phyloP scores from a whole-genome alignment of 2,113 vertebrate species.

The Ascaphus truei region DNA sequence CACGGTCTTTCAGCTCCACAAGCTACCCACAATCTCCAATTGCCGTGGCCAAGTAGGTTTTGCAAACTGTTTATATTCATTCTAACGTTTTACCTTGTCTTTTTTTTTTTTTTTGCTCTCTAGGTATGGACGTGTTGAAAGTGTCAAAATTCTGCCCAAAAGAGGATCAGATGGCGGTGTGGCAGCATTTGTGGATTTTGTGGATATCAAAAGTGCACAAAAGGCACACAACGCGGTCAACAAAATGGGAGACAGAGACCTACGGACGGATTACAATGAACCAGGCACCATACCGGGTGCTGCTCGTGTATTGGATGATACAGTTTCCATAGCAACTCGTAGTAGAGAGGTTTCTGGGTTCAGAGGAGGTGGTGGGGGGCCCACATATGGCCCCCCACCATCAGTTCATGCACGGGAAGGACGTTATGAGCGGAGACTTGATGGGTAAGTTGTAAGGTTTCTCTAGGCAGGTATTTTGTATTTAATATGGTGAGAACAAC shows the following conservation, averaged over 20 bases:
- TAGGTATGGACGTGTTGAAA: constrained; percentile 98
- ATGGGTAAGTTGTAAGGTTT: constrained; percentile 87
- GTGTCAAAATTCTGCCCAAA: constrained; percentile 97
- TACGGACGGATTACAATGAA: constrained; percentile 99
- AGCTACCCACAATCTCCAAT: no score
- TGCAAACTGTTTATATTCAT: neutral
- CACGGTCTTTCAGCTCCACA: no score
- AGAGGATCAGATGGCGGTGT: constrained; percentile 95
- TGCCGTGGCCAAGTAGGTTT: no score
- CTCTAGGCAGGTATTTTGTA: constrained; percentile 83
- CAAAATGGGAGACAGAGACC: constrained; percentile 99
- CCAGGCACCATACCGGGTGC: constrained; percentile 97
- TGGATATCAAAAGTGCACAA: constrained; percentile 99
- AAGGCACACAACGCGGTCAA: constrained; percentile 98
- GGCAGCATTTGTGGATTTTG: constrained; percentile 99
- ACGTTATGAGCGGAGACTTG: constrained; percentile 97
- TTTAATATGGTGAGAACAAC: constrained; percentile 78
- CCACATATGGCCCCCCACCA: constrained; percentile 90
- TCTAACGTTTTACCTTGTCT: constrained; percentile 43
- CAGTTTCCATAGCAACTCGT: constrained; percentile 94
- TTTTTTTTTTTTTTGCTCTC: constrained; percentile 43
- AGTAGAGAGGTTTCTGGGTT: constrained; percentile 97
- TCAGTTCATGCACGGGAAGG: constrained; percentile 99
- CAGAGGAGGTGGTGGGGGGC: constrained; percentile 94
- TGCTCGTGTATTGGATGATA: constrained; percentile 95